Base-by-base conservation (phyloP, 2,113 vertebrate species). In the Amphiprion percula region DNA sequence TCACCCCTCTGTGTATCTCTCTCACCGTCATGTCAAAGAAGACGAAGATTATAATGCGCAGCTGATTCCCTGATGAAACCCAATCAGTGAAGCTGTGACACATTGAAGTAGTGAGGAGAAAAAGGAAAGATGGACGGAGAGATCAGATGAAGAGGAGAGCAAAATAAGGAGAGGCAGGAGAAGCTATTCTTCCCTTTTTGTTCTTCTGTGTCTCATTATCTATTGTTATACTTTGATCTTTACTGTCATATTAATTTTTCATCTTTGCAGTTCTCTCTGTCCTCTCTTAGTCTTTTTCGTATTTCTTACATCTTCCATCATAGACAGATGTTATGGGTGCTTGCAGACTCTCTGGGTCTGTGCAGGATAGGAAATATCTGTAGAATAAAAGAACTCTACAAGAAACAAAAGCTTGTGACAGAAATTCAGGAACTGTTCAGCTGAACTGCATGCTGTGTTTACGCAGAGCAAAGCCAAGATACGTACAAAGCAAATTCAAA, bases 161-260 rank as follows among this genome's bases (percentile, higher is more conserved):
- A 67, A 59, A 74, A 68, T 44, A 19, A 67, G 39, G 4, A 7
- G 50, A 75, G 69, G 50, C 62, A 50, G 24, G 56, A 64, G 44
- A 33, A 46, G 46, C 12, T 39, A 19, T n/a, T 37, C 26, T 14
- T 50, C 16, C 10, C 16, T 72, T 53, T 49, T 71, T 68, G 17
- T 63, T 28, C 50, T 53, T 55, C n/a, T 7, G 41, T 26, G 19
- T 19, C 56, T 83, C 65, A 78, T 85, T 74, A 77, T 56, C 28
- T 44, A 26, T 37, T 66, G 59, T 77, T 0, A 54, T 28, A 33
- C 72, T 82, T 82, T 79, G 62, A 88, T 85, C 79, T 71, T 62
- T 19, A 44, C 19, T 26, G 41, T 74, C 68, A 52, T 74, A 46
- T 69, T 66, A 23, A 49, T 49, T 65, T 53, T 66, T 28, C 17